Evolutionary conservation across 35 echinoderm and acorn worm species (phyloP).

Genomic region (Ophiothrix spiculata): DNA sequence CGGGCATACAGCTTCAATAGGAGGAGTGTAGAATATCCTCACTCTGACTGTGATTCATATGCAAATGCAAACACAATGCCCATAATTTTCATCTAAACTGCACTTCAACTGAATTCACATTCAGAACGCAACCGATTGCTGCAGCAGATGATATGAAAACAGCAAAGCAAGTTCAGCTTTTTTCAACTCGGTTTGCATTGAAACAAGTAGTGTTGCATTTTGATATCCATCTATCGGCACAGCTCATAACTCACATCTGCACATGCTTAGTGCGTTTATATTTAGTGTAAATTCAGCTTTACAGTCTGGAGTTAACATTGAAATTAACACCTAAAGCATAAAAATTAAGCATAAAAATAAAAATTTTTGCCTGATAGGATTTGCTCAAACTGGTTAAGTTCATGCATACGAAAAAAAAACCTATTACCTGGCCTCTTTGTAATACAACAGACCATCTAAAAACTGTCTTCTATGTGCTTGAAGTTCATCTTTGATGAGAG

Average conservation of each 20-base stretch:
- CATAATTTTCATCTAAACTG: too few species aligned
- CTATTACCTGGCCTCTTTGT: constrained; percentile 45
- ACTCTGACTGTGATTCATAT: too few species aligned
- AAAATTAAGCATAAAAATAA: constrained; percentile 27
- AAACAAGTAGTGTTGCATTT: too few species aligned
- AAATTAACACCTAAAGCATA: background rate
- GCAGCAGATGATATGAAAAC: too few species aligned
- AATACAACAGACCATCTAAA: constrained; percentile 37
- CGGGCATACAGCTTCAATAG: too few species aligned
- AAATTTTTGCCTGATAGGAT: constrained; percentile 15
- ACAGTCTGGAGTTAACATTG: background rate
- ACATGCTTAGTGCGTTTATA: background rate
- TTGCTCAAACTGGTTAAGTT: background rate
- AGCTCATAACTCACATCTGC: too few species aligned
- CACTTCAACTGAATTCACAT: too few species aligned
- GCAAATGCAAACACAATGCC: background rate
- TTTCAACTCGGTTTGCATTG: too few species aligned
- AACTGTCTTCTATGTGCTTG: background rate
- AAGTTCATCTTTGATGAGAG: constrained; percentile 33
- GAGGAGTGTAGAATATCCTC: too few species aligned
- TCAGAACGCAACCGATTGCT: too few species aligned
- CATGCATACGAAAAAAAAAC: background rate
- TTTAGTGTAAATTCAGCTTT: background rate
- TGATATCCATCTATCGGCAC: too few species aligned
- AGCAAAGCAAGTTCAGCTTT: too few species aligned